Conservation (phyloP, 1,140 invertebrate genomes). For the Helicoverpa armigera region DNA sequence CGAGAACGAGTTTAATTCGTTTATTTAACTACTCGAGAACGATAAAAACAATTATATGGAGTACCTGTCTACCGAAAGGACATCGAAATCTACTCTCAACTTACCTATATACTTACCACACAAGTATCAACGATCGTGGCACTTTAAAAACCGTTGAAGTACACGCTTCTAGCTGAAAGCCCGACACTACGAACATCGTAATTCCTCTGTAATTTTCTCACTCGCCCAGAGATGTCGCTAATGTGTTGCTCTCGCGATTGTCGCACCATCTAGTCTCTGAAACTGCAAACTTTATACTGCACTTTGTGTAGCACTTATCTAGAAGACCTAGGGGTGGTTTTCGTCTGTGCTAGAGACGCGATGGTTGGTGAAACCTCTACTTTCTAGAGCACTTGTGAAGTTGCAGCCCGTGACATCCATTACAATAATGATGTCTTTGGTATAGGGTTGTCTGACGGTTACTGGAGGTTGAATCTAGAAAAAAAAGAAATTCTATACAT, state of each 20-base stretch:
- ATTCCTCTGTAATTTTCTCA: constrained; percentile 81
- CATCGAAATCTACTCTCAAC: neutral
- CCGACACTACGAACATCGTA: constrained; percentile 70
- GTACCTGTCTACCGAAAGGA: neutral
- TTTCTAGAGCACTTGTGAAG: constrained; percentile 78
- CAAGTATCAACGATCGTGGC: neutral
- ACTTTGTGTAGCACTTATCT: constrained; percentile 50
- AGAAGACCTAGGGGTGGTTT: constrained; percentile 48
- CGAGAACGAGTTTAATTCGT: too few species aligned
- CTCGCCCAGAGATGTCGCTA: constrained; percentile 82
- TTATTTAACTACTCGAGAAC: too few species aligned
- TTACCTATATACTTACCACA: neutral
- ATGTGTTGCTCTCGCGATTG: constrained; percentile 79
- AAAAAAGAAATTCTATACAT: neutral
- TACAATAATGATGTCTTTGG: constrained; percentile 82
- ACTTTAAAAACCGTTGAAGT: constrained; percentile 27
- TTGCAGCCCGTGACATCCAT: constrained; percentile 84
- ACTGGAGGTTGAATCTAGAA: neutral
- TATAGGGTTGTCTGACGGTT: constrained; percentile 65
- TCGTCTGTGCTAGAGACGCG: constrained; percentile 41
- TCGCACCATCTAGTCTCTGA: constrained; percentile 74
- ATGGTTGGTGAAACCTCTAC: constrained; percentile 59
- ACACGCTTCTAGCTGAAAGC: constrained; percentile 56
- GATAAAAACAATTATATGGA: neutral
- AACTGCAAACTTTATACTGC: constrained; percentile 60